Conservation (phyloP, 2,113 vertebrate species). For the Cebidichthys violaceus region DNA sequence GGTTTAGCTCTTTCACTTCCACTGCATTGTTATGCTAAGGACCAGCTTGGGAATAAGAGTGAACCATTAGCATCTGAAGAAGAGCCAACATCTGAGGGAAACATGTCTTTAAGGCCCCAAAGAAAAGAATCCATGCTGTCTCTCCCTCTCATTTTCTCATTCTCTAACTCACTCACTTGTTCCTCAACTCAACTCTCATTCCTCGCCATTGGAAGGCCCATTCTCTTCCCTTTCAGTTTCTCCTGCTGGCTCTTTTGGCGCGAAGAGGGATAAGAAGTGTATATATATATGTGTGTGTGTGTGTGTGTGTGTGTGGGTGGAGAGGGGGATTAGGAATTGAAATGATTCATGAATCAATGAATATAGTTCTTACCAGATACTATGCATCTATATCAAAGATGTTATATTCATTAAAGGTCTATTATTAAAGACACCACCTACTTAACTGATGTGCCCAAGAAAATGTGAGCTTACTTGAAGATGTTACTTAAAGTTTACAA, state of each 20-base stretch:
- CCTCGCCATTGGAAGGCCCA: slow-evolving; percentile 64
- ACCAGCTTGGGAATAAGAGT: slow-evolving; percentile 81
- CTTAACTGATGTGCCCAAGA: background rate
- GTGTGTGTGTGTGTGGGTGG: slow-evolving; percentile 29
- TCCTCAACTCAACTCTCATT: slow-evolving; percentile 79
- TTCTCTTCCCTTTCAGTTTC: slow-evolving; percentile 74
- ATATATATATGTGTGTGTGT: slow-evolving; percentile 30
- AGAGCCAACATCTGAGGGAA: slow-evolving; percentile 88
- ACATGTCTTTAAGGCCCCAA: slow-evolving; percentile 82
- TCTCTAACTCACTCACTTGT: slow-evolving; percentile 79
- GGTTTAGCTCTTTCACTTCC: slow-evolving; percentile 88
- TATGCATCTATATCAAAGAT: slow-evolving; percentile 38
- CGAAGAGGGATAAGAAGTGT: slow-evolving; percentile 63
- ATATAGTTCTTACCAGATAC: slow-evolving; percentile 43
- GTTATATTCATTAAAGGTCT: slow-evolving; percentile 17
- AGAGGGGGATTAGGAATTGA: slow-evolving; percentile 57
- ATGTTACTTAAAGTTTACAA: background rate
- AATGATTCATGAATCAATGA: slow-evolving; percentile 58
- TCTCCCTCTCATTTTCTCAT: slow-evolving; percentile 82
- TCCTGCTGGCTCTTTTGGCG: slow-evolving; percentile 77
- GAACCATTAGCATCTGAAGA: slow-evolving; percentile 88
- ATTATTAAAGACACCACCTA: background rate
- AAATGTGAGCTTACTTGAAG: background rate
- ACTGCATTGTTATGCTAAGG: slow-evolving; percentile 88
- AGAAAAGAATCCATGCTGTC: slow-evolving; percentile 85